Conservation (phyloP, 2,797 vertebrate species). For the Geotrypetes seraphini region DNA sequence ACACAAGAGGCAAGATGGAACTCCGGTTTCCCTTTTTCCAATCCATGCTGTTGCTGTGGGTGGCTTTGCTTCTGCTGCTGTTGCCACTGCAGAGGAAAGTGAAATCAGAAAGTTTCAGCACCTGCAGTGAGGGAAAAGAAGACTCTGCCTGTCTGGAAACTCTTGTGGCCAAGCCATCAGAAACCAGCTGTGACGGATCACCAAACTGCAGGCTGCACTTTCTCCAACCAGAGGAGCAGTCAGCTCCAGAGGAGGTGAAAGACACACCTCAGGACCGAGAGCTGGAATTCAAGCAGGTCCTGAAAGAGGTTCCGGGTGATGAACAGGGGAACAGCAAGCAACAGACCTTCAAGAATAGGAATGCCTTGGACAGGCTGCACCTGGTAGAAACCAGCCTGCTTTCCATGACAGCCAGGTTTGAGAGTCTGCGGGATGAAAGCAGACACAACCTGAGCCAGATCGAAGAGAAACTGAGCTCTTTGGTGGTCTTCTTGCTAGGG, state of each 20-base stretch:
- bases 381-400: slow-evolving; percentile 1
- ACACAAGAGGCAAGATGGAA: not conserved
- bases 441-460: not conserved
- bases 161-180: slow-evolving; percentile 3
- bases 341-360: not conserved
- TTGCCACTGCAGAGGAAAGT: not conserved
- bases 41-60: no score
- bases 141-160: not conserved
- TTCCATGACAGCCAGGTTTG: not conserved
- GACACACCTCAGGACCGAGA: slow-evolving; percentile 13
- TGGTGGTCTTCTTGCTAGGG: not conserved
- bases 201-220: slow-evolving; percentile 2
- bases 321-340: not conserved
- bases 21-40: not conserved
- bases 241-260: slow-evolving; percentile 7
- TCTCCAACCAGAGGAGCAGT: not conserved
- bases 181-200: not conserved
- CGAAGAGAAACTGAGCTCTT: not conserved
- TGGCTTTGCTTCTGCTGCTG: not conserved
- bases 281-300: slow-evolving; percentile 14
- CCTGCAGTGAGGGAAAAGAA: not conserved
- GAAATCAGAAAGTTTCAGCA: accelerated
- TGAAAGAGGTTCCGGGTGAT: slow-evolving; percentile 2
- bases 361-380: not conserved
- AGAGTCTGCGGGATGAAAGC: slow-evolving; percentile 5